Conservation (phyloP, 2,113 vertebrate genomes). For the Variabilichromis moorii region DNA sequence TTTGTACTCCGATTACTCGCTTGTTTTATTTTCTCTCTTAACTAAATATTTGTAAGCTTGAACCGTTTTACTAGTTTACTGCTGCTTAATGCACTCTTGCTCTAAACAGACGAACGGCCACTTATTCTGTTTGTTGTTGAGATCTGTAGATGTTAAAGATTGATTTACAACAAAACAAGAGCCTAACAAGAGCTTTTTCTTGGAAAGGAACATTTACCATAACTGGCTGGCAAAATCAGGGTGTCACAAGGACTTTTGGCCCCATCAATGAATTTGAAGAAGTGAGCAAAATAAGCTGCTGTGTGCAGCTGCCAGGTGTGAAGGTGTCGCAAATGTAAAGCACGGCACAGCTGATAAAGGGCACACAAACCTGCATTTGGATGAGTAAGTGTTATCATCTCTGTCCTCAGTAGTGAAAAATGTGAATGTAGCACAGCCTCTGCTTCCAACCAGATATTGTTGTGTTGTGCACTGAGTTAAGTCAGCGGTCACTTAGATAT, state of each 20-base stretch:
- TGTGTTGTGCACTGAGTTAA: neutral
- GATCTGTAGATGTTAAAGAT: neutral
- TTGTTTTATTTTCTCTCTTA: neutral
- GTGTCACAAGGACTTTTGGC: neutral
- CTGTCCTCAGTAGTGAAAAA: neutral
- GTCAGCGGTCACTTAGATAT: neutral
- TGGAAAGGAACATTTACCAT: neutral
- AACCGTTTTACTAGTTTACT: neutral
- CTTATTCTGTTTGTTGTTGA: neutral
- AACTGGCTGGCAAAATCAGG: neutral
- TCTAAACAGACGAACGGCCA: neutral
- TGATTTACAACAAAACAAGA: neutral
- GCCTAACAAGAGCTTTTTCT: neutral
- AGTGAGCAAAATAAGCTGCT: neutral
- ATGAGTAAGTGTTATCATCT: constrained; percentile 3
- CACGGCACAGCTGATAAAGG: neutral
- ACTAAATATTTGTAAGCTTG: neutral
- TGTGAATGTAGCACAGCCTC: neutral
- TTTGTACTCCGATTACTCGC: neutral
- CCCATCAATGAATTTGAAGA: neutral
- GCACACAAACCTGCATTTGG: neutral
- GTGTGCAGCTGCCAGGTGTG: neutral
- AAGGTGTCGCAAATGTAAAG: neutral
- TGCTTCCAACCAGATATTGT: neutral
- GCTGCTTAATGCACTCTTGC: neutral